Base-by-base conservation (phyloP, 2,888 invertebrate genomes). In the Diogma glabrata region DNA sequence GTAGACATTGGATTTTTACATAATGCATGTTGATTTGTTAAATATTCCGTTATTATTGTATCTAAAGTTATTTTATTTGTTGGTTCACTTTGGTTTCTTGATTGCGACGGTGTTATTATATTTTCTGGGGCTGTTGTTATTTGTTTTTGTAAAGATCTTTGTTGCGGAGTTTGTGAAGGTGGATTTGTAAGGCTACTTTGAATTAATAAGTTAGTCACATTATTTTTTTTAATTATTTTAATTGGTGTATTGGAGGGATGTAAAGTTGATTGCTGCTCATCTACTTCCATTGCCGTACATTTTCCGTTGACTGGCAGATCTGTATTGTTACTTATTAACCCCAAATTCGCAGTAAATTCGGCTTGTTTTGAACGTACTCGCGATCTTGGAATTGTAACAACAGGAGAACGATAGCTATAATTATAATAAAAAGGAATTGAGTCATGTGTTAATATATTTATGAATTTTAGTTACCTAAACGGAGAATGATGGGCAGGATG, bases 1-100 rank as follows among this genome's bases (percentile, higher is more conserved):
- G 94, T 95, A 26, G 90, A 88, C 73, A 99, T 93, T 0, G 99
- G 99, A 71, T 96, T 93, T 72, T 89, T 90, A 74, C 99, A 99
- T 7, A 92, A 73, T n/a, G 95, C 87, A 72, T 99, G 99, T 69
- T 99, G 97, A 72, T 94, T 93, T 60, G 93, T 87, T 50, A 97
- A 76, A 72, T 96, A 97, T 69, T 96, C 95, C 0, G 91, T 94
- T 56, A 97, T 90, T 62, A 99, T 95, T 40, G 87, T 86, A 67
- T 93, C 89, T 20, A 97, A 73, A 0, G 87, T 85, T 51, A 84
- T 80, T 7, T 77, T 64, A 48, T 72, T 70, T 12, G 57, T 51
- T 16, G 51, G 65, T 7, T 70, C 68, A 47, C 64, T 23, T 64
- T 7, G 66, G 57, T 10, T 61, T 64, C 17, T 63, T 56, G 3